Evolutionary conservation across 2,888 invertebrate genomes (phyloP), one percentile per base, ranked within the genome.

Genomic region (Thereva nobilitata): DNA sequence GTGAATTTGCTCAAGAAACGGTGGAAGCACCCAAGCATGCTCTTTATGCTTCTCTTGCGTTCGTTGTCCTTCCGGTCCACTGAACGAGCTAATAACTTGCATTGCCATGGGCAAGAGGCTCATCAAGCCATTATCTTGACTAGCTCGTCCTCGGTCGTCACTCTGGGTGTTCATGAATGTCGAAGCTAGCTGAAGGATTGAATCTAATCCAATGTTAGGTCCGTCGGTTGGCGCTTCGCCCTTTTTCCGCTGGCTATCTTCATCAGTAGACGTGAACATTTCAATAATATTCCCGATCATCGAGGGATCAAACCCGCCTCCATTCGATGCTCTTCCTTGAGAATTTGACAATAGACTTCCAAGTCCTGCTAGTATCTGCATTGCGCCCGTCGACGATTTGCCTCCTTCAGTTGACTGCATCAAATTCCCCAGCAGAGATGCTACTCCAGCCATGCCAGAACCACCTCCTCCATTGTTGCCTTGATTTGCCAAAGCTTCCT

Each of bases 1-100:
- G 76, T 92, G 91, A 1, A 86, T 76, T 71, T 88, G 85, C 73
- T 88, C 88, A 78, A 87, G 75, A 78, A 89, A 74, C 68, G 89
- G 92, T 0, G 92, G 92, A 70, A 92, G 78, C 72, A 88, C 86
- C 77, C 87, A 86, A 0, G 89, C 86, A 72, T 91, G 91, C 49
- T 85, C 87, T 64, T 88, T 87, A 74, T 90, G 90, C 0, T 84
- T 84, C 23, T 86, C 84, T 41, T 86, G 85, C 0, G 86, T 82
- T 68, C 85, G 84, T 59, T 84, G 78, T 0, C 87, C 85, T 71
- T 88, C 87, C 6, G 86, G 84, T 5, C 86, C 86, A 5, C 84
- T 83, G 68, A 88, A 84, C 1, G 87, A 83, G 67, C 81, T 85
- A 0, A 91, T 76, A 0, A 86, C 85, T 70, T 87, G 88, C 82